phyloP scores from a whole-genome alignment of 2,113 vertebrate species.

The Noturus placidus region DNA sequence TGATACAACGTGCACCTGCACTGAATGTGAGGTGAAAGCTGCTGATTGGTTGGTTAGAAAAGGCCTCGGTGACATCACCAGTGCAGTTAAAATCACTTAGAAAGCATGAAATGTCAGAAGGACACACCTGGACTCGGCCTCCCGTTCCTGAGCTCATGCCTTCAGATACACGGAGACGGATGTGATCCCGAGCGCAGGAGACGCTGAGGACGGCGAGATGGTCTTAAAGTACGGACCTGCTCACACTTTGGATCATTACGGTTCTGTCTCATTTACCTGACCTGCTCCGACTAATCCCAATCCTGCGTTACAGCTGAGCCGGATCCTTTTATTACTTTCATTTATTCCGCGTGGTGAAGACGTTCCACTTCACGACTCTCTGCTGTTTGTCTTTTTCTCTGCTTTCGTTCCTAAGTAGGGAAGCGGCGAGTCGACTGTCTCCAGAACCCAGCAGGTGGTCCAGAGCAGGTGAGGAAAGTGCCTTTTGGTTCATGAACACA shows the following conservation, averaged over 20 bases:
- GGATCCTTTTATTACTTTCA: no score
- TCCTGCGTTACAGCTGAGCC: no score
- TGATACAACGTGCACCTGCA: background rate
- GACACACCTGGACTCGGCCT: background rate
- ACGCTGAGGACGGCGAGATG: conserved; percentile 82
- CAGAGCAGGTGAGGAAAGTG: conserved; percentile 79
- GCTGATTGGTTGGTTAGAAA: background rate
- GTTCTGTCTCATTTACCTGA: background rate
- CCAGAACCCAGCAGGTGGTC: conserved; percentile 87
- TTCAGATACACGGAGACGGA: conserved; percentile 94
- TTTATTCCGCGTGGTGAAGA: no score
- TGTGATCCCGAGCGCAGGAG: conserved; percentile 88
- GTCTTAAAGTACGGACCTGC: conserved; percentile 72
- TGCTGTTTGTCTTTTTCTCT: background rate
- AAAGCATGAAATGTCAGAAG: background rate
- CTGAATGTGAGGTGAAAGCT: background rate
- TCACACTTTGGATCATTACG: background rate
- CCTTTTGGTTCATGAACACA: background rate
- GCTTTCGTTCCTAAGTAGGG: conserved; percentile 65
- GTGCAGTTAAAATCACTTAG: background rate
- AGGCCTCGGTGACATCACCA: background rate
- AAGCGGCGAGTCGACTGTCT: conserved; percentile 80
- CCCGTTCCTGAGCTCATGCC: conserved; percentile 55
- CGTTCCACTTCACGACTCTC: background rate
- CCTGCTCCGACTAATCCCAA: background rate